These are phyloP conservation scores for Zapornia atra DNA, from an alignment of 2,113 vertebrate species.

Conservation along the genomic window DNA sequence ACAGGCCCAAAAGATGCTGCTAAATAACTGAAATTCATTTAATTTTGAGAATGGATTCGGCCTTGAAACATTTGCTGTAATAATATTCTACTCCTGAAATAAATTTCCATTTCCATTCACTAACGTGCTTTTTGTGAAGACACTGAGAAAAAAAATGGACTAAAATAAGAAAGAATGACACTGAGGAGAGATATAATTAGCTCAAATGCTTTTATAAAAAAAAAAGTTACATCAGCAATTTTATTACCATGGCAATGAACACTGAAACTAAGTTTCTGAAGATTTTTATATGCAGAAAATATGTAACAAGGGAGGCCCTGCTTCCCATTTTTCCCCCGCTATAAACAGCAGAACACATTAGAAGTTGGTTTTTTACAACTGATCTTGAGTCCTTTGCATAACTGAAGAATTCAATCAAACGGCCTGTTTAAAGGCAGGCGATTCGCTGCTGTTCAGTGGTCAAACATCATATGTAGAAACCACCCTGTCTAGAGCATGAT, in stretches of 20 bases:
- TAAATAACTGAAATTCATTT: conserved; percentile 46
- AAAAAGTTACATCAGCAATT: not conserved
- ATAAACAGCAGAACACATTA: not conserved
- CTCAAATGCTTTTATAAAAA: not conserved
- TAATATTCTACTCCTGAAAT: not conserved
- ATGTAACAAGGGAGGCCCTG: not conserved
- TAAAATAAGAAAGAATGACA: not conserved
- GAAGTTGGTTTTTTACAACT: not conserved
- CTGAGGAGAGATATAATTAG: not conserved
- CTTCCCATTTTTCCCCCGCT: accelerated
- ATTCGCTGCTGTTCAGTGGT: not conserved
- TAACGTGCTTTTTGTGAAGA: not conserved
- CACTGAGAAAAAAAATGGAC: not conserved
- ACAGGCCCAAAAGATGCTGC: not conserved
- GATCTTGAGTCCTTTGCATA: not conserved
- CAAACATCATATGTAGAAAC: not conserved
- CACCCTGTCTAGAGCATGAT: not conserved
- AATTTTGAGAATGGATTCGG: conserved; percentile 28
- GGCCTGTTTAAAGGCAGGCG: not conserved
- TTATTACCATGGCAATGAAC: conserved; percentile 23
- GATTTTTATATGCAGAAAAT: not conserved
- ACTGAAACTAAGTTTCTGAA: not conserved
- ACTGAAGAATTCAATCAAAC: not conserved
- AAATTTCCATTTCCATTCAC: conserved; percentile 14
- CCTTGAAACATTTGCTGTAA: not conserved